phyloP scores from a whole-genome alignment of 1,140 invertebrate genomes.

The Phortica variegata region DNA sequence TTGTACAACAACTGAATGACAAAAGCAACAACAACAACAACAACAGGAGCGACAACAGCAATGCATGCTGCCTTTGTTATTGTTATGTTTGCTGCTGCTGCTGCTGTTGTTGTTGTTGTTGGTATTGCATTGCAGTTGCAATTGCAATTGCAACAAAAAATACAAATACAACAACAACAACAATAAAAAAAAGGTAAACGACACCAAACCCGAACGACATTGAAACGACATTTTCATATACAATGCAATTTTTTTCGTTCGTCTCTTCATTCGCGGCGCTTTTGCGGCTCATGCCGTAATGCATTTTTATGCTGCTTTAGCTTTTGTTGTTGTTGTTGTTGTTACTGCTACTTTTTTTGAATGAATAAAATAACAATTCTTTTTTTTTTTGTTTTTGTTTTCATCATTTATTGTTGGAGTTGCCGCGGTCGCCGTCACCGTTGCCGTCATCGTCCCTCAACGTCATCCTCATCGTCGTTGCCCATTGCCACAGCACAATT shows the following conservation, averaged over 20 bases:
- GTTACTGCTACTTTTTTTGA: background rate
- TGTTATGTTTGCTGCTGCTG: too few species aligned
- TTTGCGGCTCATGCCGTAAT: too few species aligned
- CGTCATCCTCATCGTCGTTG: too few species aligned
- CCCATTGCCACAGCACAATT: too few species aligned
- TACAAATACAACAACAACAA: slow-evolving; percentile 12
- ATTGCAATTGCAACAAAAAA: slow-evolving; percentile 1
- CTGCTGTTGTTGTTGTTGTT: background rate
- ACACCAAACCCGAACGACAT: slow-evolving; percentile 43
- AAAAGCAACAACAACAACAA: slow-evolving; percentile 26
- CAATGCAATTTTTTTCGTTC: background rate
- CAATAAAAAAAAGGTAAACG: slow-evolving; percentile 50
- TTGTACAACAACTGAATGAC: background rate
- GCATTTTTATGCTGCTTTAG: slow-evolving; percentile 5
- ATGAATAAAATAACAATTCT: slow-evolving; percentile 7
- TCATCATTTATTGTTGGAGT: slow-evolving; percentile 29
- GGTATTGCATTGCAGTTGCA: background rate
- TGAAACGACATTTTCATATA: slow-evolving; percentile 47
- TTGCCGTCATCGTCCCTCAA: too few species aligned
- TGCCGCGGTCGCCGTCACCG: too few species aligned
- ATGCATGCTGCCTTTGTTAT: too few species aligned
- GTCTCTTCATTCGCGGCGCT: too few species aligned
- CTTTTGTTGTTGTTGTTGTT: slow-evolving; percentile 3
- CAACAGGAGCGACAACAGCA: slow-evolving; percentile 27
- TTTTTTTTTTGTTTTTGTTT: slow-evolving; percentile 15